Percentiles rank a stretch among this genome's conserved stretches.
These are phyloP conservation scores for Apogon talboti DNA, from an alignment of 2,797 vertebrate genomes.

Conservation along the genomic window DNA sequence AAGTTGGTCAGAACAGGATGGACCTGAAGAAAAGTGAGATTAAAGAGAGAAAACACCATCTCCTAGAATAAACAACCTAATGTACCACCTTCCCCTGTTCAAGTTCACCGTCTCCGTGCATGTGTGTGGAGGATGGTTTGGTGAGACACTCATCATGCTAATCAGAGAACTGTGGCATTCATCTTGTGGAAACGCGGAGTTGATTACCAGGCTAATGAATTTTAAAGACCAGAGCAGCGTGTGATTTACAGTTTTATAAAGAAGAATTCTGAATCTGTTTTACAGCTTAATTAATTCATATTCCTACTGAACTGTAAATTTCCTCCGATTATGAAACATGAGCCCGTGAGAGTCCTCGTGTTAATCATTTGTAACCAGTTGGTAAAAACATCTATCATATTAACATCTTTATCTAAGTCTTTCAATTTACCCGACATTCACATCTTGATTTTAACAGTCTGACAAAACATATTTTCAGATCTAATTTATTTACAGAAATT, in stretches of 20 bases:
- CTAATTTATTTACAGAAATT: constrained; percentile 27
- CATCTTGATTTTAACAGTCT: constrained; percentile 29
- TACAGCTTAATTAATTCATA: constrained; percentile 39
- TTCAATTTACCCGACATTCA: constrained; percentile 2
- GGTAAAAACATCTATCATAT: constrained; percentile 37
- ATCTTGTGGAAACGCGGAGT: constrained; percentile 3
- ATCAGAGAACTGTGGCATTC: constrained; percentile 3
- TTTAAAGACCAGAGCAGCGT: constrained; percentile 1
- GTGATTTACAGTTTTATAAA: not conserved
- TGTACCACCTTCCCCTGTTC: constrained; percentile 4
- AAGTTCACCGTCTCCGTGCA: not conserved
- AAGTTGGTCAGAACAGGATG: constrained; percentile 6
- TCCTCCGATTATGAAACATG: constrained; percentile 26
- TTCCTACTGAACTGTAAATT: constrained; percentile 31
- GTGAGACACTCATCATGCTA: constrained; percentile 1
- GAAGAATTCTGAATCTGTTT: constrained; percentile 14
- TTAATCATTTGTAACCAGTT: constrained; percentile 40
- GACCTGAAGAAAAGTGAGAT: not conserved
- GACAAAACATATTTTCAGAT: constrained; percentile 32
- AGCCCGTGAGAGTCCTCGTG: constrained; percentile 19
- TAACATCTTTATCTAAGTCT: constrained; percentile 23
- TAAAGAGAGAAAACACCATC: not conserved
- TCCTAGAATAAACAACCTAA: not conserved
- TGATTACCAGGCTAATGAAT: not conserved
- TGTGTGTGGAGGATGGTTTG: no score